Percentiles rank a stretch among this genome's conserved stretches.
Conservation (phyloP, 2,797 vertebrate genomes). For the Eidolon dupreanum region DNA sequence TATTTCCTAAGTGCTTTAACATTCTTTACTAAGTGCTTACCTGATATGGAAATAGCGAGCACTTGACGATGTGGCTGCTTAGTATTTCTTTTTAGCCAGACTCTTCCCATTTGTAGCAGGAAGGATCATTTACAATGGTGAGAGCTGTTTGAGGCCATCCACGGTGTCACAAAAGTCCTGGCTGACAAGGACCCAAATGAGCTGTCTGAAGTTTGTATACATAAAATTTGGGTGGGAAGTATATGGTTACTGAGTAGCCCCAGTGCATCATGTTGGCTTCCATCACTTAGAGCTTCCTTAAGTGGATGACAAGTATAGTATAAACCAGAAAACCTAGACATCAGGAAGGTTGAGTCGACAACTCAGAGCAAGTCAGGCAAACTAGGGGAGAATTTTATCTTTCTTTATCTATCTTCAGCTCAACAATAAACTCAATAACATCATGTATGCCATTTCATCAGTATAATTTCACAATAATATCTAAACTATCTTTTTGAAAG, state of each 20-base stretch:
- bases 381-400: background rate
- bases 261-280: background rate
- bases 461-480: slow-evolving; percentile 20
- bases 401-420: background rate
- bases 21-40: background rate
- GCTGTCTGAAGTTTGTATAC: background rate
- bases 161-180: background rate
- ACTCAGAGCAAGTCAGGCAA: background rate
- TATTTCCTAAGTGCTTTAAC: background rate
- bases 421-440: background rate
- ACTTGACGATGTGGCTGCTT: background rate
- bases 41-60: background rate
- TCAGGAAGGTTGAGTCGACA: background rate
- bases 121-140: background rate
- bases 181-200: background rate
- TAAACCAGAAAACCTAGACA: slow-evolving; percentile 13
- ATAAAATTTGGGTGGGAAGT: background rate
- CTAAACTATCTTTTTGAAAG: slow-evolving; percentile 42
- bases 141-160: background rate
- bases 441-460: background rate
- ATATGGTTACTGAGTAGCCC: background rate
- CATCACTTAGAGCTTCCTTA: background rate
- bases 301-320: slow-evolving; percentile 25
- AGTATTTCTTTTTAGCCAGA: background rate
- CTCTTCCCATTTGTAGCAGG: background rate